These are phyloP conservation scores for Ceyx cyanopectus DNA, from an alignment of 2,113 vertebrate genomes.

Conservation along the genomic window DNA sequence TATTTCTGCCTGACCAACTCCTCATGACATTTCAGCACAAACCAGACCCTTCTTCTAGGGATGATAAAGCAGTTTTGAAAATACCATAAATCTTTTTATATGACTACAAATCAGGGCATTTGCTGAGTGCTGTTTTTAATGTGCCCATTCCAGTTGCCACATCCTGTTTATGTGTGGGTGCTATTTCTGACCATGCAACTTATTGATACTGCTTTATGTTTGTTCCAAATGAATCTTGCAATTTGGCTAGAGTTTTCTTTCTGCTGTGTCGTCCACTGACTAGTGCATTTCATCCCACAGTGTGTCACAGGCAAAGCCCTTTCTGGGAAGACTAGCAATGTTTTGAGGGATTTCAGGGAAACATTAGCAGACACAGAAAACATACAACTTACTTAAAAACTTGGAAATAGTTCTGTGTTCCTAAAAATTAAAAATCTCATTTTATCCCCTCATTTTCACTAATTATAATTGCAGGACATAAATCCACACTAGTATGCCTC, in stretches of 20 bases:
- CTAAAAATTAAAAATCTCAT: constrained; percentile 32
- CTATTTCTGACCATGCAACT: background rate
- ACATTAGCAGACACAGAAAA: background rate
- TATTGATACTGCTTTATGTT: background rate
- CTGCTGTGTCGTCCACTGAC: background rate
- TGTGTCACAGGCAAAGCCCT: background rate
- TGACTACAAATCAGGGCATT: background rate
- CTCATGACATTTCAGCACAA: background rate
- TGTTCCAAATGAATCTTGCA: background rate
- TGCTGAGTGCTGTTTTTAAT: background rate
- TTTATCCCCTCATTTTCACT: constrained; percentile 34
- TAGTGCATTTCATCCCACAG: background rate
- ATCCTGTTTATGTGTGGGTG: background rate
- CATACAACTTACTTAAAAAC: background rate
- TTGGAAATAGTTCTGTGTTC: constrained; percentile 3
- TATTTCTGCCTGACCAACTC: background rate
- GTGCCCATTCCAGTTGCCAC: background rate
- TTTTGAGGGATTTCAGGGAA: background rate
- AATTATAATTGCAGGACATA: constrained; percentile 42
- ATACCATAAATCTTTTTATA: background rate
- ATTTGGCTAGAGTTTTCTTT: background rate
- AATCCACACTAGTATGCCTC: constrained; percentile 26
- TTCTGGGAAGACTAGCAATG: background rate
- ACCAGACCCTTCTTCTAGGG: background rate
- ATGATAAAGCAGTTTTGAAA: background rate